A percentile compares a stretch with the other conserved stretches of the same genome.
Evolutionary conservation across 2,113 vertebrate species (phyloP).

Genomic region (Bubalus kerabau): DNA sequence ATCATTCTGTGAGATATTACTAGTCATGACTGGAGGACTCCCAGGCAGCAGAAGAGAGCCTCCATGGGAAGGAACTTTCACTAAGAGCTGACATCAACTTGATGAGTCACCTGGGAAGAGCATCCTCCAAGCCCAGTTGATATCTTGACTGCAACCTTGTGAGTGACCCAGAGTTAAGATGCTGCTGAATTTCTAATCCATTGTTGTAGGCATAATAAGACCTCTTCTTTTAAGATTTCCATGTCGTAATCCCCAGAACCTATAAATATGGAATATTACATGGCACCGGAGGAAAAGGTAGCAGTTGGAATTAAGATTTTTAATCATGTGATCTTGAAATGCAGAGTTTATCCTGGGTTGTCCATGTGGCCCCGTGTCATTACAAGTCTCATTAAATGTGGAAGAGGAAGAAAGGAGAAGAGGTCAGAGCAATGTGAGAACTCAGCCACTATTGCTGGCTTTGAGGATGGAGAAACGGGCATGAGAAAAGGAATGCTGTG

Average conservation of each 20-base stretch:
- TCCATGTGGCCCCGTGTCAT: neutral
- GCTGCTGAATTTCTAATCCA: neutral
- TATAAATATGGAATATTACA: neutral
- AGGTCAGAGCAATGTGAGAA: neutral
- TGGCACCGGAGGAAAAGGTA: neutral
- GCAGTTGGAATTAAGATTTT: neutral
- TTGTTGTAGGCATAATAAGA: neutral
- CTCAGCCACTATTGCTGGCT: neutral
- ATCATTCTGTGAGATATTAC: neutral
- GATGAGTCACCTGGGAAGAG: neutral
- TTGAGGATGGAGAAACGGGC: neutral
- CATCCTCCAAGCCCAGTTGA: neutral
- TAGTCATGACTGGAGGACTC: neutral
- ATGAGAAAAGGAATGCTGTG: neutral
- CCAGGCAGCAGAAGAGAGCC: neutral
- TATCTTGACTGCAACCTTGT: neutral
- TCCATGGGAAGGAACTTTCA: neutral
- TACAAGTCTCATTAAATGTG: neutral
- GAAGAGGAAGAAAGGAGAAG: neutral
- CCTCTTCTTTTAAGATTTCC: neutral
- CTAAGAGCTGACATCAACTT: neutral
- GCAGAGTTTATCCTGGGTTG: neutral
- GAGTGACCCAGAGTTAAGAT: neutral
- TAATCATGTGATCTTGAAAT: neutral
- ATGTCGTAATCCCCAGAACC: neutral